Evolutionary conservation across 2,888 invertebrate species (phyloP).

Genomic region (Lasioglossum zephyrum): DNA sequence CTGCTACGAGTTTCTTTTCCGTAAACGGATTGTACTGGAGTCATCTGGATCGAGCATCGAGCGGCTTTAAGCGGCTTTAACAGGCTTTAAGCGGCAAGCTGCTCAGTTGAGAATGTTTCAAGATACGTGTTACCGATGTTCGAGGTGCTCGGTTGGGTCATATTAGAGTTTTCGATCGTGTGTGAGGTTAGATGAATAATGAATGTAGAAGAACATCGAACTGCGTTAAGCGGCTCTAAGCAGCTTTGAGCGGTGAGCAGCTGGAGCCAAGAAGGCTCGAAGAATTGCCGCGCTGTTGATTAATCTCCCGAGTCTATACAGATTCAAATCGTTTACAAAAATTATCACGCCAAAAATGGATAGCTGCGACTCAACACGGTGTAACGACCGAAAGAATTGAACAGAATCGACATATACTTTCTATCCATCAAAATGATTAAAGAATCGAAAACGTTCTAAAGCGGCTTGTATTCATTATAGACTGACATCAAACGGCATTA

Average conservation of each 20-base stretch:
- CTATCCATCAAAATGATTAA: too few relatives aligned
- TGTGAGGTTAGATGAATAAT: background rate
- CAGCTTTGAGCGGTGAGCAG: background rate
- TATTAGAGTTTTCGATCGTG: background rate
- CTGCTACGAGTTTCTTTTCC: background rate
- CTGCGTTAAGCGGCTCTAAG: background rate
- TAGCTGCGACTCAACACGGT: background rate
- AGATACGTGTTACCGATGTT: background rate
- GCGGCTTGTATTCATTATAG: background rate
- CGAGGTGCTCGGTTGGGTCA: background rate
- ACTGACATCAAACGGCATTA: background rate
- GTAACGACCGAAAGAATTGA: background rate
- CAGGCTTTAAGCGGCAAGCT: background rate
- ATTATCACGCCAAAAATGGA: background rate
- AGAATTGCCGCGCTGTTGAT: background rate
- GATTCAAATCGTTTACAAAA: background rate
- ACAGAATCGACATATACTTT: too few relatives aligned
- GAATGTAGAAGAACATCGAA: background rate
- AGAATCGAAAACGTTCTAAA: too few relatives aligned
- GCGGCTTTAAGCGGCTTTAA: background rate
- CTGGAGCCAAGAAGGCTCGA: background rate
- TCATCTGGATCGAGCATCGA: background rate
- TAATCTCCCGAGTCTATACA: background rate
- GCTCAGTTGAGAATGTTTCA: background rate
- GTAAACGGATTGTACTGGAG: background rate